Conservation (phyloP, 2,888 invertebrate genomes). For the Girardia tigrina region DNA sequence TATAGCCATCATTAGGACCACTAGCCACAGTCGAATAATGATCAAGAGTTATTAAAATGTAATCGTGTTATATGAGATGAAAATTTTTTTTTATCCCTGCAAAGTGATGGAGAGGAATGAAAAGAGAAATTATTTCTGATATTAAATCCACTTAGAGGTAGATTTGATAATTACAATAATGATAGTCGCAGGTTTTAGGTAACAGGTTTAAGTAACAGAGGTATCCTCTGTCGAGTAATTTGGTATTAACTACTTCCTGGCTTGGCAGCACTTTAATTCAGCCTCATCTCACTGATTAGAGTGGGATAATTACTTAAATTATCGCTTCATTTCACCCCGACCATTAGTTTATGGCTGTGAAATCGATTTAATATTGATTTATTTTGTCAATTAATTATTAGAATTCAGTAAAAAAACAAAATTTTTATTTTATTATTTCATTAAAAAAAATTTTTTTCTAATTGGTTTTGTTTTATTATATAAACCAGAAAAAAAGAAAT, state of each 20-base stretch:
- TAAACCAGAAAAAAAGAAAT: too few relatives aligned
- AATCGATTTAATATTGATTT: conserved; percentile 23
- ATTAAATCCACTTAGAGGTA: background rate
- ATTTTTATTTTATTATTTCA: too few relatives aligned
- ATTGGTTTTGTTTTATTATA: too few relatives aligned
- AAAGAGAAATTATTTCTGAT: conserved; percentile 2
- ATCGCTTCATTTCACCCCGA: conserved; percentile 15
- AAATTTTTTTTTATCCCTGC: background rate
- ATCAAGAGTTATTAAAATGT: background rate
- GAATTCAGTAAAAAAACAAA: background rate
- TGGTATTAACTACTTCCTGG: conserved; percentile 18
- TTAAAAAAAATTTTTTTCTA: too few relatives aligned
- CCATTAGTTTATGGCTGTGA: conserved; percentile 4
- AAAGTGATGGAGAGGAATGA: conserved; percentile 8
- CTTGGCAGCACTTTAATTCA: background rate
- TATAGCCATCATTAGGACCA: too few relatives aligned
- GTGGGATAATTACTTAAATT: background rate
- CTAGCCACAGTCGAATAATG: too few relatives aligned
- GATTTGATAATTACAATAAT: background rate
- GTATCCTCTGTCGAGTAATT: conserved; percentile 17
- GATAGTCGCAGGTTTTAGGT: conserved; percentile 18
- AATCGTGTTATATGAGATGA: background rate
- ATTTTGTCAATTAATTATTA: background rate
- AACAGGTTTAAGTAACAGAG: too few relatives aligned
- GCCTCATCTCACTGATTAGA: background rate